These are phyloP conservation scores for Loripinus fragilis DNA, from an alignment of 2,888 invertebrate species.

Conservation along the genomic window DNA sequence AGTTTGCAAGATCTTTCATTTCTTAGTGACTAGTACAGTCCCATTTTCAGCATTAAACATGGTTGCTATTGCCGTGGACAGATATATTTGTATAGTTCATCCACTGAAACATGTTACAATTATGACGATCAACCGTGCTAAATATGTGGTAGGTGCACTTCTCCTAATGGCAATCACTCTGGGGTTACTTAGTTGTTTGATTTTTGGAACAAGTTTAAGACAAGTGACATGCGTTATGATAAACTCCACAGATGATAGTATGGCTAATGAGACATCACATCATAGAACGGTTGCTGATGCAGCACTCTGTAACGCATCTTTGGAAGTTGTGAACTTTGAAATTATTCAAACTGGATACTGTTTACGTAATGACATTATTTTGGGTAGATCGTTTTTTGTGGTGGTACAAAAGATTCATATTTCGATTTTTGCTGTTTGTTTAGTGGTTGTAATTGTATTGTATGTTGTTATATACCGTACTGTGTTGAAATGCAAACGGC, in stretches of 20 bases:
- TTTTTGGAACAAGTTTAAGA: slow-evolving; percentile 47
- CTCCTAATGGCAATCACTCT: slow-evolving; percentile 52
- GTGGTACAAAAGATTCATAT: slow-evolving; percentile 73
- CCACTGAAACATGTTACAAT: slow-evolving; percentile 78
- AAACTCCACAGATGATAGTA: no score
- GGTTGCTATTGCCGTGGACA: slow-evolving; percentile 75
- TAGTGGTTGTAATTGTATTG: slow-evolving; percentile 77
- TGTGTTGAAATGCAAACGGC: slow-evolving; percentile 44
- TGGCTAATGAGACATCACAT: background rate
- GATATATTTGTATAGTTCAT: slow-evolving; percentile 79
- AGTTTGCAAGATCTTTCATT: slow-evolving; percentile 77
- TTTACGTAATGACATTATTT: no score
- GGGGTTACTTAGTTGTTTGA: slow-evolving; percentile 59
- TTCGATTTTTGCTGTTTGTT: slow-evolving; percentile 76
- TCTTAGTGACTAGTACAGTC: slow-evolving; percentile 77
- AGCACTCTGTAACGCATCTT: background rate
- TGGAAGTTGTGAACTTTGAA: slow-evolving; percentile 46
- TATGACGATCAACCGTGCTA: slow-evolving; percentile 76
- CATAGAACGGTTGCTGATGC: background rate
- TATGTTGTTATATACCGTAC: slow-evolving; percentile 76
- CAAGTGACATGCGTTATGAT: no score
- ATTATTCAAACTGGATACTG: slow-evolving; percentile 56
- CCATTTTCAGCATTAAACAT: slow-evolving; percentile 80
- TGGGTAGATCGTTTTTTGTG: slow-evolving; percentile 60
- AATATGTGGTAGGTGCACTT: slow-evolving; percentile 52